Conservation (phyloP, 2,797 vertebrate species). For the Sitta carolinensis region DNA sequence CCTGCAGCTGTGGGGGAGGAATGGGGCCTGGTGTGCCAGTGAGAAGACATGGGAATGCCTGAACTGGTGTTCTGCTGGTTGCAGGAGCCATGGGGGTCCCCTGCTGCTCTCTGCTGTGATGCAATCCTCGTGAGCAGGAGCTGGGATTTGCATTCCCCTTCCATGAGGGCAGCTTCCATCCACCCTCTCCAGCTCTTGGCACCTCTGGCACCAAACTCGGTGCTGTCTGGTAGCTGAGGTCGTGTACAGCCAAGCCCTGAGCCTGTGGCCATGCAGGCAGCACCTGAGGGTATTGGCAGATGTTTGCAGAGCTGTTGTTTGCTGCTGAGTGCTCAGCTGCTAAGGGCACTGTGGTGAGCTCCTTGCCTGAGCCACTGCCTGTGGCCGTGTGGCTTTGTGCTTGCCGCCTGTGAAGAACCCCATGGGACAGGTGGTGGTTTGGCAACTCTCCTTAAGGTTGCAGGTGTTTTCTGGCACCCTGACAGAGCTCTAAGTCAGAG, state of each 20-base stretch:
- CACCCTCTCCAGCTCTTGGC: background rate
- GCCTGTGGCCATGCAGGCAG: background rate
- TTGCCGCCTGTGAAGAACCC: background rate
- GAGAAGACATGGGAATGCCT: background rate
- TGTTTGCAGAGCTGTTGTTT: background rate
- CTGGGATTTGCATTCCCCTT: background rate
- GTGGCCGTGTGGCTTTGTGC: background rate
- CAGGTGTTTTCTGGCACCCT: background rate
- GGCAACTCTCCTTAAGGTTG: background rate
- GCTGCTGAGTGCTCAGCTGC: background rate
- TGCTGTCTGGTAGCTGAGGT: background rate
- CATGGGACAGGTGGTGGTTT: background rate
- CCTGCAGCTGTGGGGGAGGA: background rate
- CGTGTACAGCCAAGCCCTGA: background rate
- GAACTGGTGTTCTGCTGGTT: background rate
- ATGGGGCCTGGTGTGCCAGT: background rate
- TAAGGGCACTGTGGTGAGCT: background rate
- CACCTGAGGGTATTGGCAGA: background rate
- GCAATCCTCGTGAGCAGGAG: background rate
- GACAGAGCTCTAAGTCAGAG: background rate
- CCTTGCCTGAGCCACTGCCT: background rate
- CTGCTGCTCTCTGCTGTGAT: background rate
- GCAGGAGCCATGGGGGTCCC: background rate
- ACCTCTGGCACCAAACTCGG: rapidly evolving
- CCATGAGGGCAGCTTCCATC: background rate